Conservation (phyloP, 53 echinoderm and acorn worm genomes). For the Zoroaster sp. region DNA sequence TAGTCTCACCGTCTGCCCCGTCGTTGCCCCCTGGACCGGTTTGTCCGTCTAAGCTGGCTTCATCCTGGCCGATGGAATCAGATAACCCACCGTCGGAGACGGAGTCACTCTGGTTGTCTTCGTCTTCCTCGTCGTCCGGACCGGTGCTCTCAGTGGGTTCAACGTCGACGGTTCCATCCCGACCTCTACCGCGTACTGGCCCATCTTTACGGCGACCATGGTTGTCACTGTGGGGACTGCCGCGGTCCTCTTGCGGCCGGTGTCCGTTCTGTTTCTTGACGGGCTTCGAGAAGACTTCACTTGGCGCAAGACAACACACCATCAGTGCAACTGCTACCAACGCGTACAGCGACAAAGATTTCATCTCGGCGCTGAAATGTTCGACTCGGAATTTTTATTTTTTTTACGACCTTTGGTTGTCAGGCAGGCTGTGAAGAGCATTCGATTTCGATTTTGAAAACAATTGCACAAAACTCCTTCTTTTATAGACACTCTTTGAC, state of each 20-base stretch:
- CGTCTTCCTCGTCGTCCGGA: not conserved
- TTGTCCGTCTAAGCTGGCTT: not conserved
- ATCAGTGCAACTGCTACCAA: conserved; percentile 27
- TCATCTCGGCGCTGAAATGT: not conserved
- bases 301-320: conserved; percentile 1
- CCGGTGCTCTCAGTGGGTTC: no score
- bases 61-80: no score
- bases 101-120: not conserved
- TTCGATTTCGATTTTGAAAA: not conserved
- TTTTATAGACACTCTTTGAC: not conserved
- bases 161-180: not conserved
- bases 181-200: not conserved
- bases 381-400: not conserved
- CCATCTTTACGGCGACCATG: not conserved
- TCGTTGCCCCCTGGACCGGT: not conserved
- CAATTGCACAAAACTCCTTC: not conserved
- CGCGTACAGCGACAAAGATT: conserved; percentile 32
- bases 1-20: not conserved
- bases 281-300: conserved; percentile 18
- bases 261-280: not conserved
- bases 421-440: no score
- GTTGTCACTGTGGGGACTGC: not conserved
- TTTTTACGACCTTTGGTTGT: no score
- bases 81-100: not conserved
- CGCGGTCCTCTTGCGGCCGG: not conserved